Conservation (phyloP, 23 tunicate species). For the Corella eumyota region DNA sequence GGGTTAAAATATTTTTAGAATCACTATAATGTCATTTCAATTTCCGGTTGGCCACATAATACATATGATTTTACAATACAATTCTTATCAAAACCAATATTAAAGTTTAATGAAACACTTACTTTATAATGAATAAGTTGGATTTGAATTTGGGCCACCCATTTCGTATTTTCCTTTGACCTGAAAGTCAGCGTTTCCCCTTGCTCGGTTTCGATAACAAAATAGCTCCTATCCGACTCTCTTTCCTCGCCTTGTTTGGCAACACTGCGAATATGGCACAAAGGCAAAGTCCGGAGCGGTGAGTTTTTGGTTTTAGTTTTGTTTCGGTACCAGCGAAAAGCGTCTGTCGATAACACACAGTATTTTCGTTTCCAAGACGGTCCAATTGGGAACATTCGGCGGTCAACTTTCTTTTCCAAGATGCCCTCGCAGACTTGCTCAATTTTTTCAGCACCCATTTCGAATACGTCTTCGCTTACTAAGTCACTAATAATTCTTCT, state of each 20-base stretch:
- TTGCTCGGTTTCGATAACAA: conserved; percentile 26
- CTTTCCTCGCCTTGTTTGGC: conserved; percentile 7
- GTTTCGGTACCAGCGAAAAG: conserved; percentile 14
- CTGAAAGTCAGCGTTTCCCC: conserved; percentile 28
- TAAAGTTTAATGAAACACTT: no score
- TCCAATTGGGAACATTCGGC: conserved; percentile 22
- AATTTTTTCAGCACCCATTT: conserved; percentile 9
- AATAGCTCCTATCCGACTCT: conserved; percentile 10
- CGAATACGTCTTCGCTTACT: no score
- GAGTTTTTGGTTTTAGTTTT: conserved; percentile 9
- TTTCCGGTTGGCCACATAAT: no score
- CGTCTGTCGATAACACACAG: conserved; percentile 39
- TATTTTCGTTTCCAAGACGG: conserved; percentile 46
- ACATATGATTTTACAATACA: no score
- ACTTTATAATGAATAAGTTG: conserved; percentile 62
- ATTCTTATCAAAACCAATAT: no score
- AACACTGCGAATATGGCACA: conserved; percentile 37
- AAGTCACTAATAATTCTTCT: no score
- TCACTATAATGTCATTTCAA: no score
- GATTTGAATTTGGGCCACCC: conserved; percentile 63
- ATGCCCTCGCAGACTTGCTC: conserved; percentile 24
- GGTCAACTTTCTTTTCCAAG: conserved; percentile 41
- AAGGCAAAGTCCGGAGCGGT: conserved; percentile 26
- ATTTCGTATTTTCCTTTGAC: conserved; percentile 5
- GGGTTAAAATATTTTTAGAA: no score